Evolutionary conservation across 1,140 invertebrate species (phyloP).

Genomic region (Dufourea novaeangliae): DNA sequence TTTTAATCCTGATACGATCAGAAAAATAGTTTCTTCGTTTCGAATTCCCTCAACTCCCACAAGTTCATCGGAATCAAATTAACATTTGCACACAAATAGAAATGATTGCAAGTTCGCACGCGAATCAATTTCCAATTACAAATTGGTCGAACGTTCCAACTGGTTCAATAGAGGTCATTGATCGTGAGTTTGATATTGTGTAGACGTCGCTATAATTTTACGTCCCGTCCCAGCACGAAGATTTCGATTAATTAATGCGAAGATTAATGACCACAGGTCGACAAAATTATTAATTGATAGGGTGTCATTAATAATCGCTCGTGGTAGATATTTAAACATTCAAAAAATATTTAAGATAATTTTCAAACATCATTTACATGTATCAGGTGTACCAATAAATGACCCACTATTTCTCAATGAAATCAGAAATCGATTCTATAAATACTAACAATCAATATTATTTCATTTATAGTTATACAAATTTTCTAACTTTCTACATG

Average conservation of each 20-base stretch:
- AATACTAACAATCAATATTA: no score
- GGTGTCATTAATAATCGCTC: neutral
- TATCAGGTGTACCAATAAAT: no score
- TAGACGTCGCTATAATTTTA: neutral
- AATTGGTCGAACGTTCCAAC: neutral
- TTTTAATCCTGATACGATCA: no score
- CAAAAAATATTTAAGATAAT: no score
- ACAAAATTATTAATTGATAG: neutral
- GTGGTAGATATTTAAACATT: no score
- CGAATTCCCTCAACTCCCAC: neutral
- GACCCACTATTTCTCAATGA: no score
- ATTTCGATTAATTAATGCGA: neutral
- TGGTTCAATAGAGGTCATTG: neutral
- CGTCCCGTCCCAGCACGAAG: neutral
- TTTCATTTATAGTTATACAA: no score
- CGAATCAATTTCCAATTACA: neutral
- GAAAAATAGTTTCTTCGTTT: conserved; percentile 35
- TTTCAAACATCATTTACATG: no score
- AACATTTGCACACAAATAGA: neutral
- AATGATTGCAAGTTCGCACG: neutral
- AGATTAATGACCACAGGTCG: neutral
- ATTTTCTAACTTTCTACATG: no score
- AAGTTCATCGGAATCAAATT: conserved; percentile 3
- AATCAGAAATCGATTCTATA: no score
- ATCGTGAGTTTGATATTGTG: neutral